Base-by-base conservation (phyloP, 2,797 vertebrate species). In the Siniperca obscura region DNA sequence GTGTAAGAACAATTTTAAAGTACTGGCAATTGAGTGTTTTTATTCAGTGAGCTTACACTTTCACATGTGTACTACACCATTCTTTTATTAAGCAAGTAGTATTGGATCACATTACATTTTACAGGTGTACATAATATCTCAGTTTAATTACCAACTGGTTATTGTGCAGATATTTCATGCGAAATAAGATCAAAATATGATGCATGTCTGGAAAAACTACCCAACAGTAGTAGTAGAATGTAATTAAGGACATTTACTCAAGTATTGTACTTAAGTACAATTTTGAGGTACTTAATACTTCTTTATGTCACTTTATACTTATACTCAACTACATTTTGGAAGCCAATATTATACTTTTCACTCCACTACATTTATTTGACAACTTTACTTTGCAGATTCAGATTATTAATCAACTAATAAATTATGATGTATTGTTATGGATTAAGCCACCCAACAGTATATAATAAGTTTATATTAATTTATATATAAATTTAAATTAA, bases 181-280 rank as follows among this genome's bases (percentile, higher is more conserved):
- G n/a, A 65, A 66, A 66, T 13, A 50, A 68, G 3, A 3, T 52
- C 7, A 21, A 60, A 67, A 64, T 64, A 62, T 25, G 40, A 71
- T 59, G 2, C 46, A 36, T 64, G 2, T 55, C 11, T 12, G 30
- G 38, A 55, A 44, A 62, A 78, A 64, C 36, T 44, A 44, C 6
- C 27, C 22, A 64, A 17, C 59, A 36, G 27, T 7, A 10, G 50
- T 52, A 21, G 19, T 9, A 9, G 50, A 52, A 50, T 50, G 48
- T 50, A 19, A 48, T 6, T 19, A 48, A 48, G 46, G 19, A 48
- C 16, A 48, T 19, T 48, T 48, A 21, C 48, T 21, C 21, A 52
- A 52, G 16, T 7, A 48, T 16, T 10, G 50, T 52, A 42, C 10
- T 3, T 42, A 42, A 42, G 40, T 42, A 48, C 46, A 19, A 19